phyloP scores from a whole-genome alignment of 2,888 invertebrate genomes.

The Diarsia rubi region DNA sequence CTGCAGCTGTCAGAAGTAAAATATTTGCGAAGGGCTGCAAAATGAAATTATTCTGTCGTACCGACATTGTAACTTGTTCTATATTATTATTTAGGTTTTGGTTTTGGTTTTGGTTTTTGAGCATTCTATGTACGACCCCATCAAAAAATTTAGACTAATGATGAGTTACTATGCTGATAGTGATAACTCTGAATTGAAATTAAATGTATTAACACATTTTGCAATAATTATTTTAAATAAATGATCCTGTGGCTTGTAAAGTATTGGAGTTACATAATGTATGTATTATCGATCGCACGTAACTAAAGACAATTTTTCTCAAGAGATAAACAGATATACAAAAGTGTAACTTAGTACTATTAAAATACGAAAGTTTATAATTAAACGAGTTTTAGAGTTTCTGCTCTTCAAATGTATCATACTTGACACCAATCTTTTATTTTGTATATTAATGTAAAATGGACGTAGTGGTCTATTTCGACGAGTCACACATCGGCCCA shows the following conservation, averaged over 20 bases:
- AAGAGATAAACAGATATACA: neutral
- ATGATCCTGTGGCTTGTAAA: neutral
- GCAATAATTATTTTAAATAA: too few species aligned
- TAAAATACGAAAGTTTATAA: too few species aligned
- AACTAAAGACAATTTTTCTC: neutral
- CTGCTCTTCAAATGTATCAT: neutral
- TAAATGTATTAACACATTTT: too few species aligned
- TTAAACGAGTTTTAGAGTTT: too few species aligned
- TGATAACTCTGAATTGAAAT: too few species aligned
- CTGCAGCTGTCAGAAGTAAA: neutral
- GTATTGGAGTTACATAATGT: neutral
- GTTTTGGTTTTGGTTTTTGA: too few species aligned
- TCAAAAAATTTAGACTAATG: too few species aligned
- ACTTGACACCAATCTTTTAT: neutral
- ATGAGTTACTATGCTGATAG: too few species aligned
- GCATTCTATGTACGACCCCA: too few species aligned
- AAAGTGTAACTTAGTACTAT: neutral
- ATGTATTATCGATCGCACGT: neutral
- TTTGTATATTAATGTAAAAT: neutral
- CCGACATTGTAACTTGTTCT: neutral
- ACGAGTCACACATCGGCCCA: neutral
- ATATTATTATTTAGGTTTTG: too few species aligned
- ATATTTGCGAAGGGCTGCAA: neutral
- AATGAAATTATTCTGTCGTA: neutral
- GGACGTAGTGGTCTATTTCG: constrained; percentile 26